Percentiles rank a stretch among this genome's conserved stretches.
Conservation (phyloP, 2,113 vertebrate genomes). For the Perca schrenkii region DNA sequence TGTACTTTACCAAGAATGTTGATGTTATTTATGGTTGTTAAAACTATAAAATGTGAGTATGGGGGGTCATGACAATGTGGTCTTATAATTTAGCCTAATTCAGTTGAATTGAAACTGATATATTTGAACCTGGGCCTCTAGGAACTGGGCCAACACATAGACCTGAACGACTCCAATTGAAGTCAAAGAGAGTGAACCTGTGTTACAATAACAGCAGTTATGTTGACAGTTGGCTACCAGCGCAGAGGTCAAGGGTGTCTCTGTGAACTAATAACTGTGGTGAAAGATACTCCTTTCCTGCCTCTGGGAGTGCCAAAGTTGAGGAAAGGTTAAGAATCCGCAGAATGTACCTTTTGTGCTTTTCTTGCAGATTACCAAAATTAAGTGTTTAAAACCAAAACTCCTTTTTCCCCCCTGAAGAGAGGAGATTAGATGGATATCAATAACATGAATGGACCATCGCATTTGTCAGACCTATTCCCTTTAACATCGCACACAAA, state of each 20-base stretch:
- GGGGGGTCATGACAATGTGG: not conserved
- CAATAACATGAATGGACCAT: conserved; percentile 72
- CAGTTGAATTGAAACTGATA: conserved; percentile 39
- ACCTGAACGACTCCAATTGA: conserved; percentile 54
- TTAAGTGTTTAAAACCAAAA: conserved; percentile 81
- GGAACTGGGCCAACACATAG: conserved; percentile 34
- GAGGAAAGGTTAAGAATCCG: conserved; percentile 84
- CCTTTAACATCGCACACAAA: conserved; percentile 41
- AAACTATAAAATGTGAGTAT: not conserved
- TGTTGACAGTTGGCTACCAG: conserved; percentile 82
- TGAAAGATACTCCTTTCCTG: conserved; percentile 84
- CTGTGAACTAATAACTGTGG: conserved; percentile 83
- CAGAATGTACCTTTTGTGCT: conserved; percentile 84
- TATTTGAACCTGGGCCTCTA: conserved; percentile 16
- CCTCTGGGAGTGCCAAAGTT: conserved; percentile 82
- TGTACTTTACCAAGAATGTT: not conserved
- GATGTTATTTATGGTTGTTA: not conserved
- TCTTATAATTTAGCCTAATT: not conserved
- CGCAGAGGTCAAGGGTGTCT: conserved; percentile 81
- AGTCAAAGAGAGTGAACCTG: conserved; percentile 71
- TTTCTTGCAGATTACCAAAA: conserved; percentile 84
- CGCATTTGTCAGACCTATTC: conserved; percentile 54
- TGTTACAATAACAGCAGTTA: conserved; percentile 78
- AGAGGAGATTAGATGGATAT: conserved; percentile 76
- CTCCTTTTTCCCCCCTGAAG: conserved; percentile 55